Base-by-base conservation (phyloP, 2,888 invertebrate genomes). In the Orthosia cruda region DNA sequence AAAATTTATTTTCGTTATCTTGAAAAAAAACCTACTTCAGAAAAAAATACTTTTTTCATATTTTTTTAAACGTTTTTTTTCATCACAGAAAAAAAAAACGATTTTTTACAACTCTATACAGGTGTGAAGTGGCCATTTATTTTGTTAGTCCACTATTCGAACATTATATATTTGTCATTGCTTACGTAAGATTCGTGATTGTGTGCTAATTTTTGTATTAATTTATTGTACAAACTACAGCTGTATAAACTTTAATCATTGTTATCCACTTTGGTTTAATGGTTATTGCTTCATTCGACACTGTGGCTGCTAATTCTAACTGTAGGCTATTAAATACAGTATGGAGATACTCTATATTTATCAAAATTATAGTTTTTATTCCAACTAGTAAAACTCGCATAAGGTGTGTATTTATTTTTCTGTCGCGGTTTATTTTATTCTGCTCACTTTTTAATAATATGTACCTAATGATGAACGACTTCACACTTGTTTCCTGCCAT, bases 121-220 rank as follows among this genome's bases (percentile, higher is more conserved):
- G 90, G 91, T 91, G 91, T 72, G 57, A 81, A 77, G 68, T 71
- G 82, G 71, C 76, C 75, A 77, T 81, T 80, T 74, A 77, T 77
- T 84, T 80, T 79, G 80, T 83, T 76, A 71, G 69, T 74, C 76
- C 68, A 80, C 85, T 89, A 83, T 87, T 87, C 84, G 80, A 84
- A 81, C 79, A 73, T 80, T 67, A 66, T 65, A 71, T 55, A 73
- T 68, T 63, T 74, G 18, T 68, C 23, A 65, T 59, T 59, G 70
- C 58, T 71, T 66, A 69, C 61, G 59, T 64, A 71, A 73, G 26
- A 49, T 71, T 61, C 55, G 71, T 70, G 61, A 61, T 50, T 49
- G 50, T 58, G 49, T 32, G 23, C 23, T 20, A 12, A 76, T 80
- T 77, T 70, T 58, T 47, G 64, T 70, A 68, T 59, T 70, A 72